Base-by-base conservation (phyloP, 2,113 vertebrate genomes). In the Scatophagus argus region DNA sequence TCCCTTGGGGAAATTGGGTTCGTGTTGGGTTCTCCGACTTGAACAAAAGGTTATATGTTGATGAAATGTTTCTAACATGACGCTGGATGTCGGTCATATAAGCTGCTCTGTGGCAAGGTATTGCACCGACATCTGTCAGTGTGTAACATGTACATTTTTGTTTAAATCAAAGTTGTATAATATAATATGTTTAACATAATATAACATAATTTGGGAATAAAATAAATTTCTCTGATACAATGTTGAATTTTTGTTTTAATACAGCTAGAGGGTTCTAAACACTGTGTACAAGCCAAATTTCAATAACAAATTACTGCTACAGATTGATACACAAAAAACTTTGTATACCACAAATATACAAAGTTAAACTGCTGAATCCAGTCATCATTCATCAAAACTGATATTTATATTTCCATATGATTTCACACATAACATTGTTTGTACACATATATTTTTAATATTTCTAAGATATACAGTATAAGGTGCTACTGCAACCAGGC, bases 151-250 rank as follows among this genome's bases (percentile, higher is more conserved):
- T 74, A 70, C 17, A 80, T 66, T 54, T 77, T 34, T 72, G 43
- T 81, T 39, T 5, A 58, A 56, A 87, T 84, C 31, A 58, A 54
- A 82, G 51, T 59, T 85, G 54, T 79, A 32, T 64, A 59, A 44
- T 65, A 46, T 71, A 10, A 51, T 27, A n/a, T 77, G 9, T 77
- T 64, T 55, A 47, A 56, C 14, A 56, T 46, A 6, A 77, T 59
- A 39, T 49, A 67, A 67, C 21, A 46, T 11, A 41, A 66, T 19
- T 19, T 73, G 59, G 63, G 23, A 71, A 72, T 67, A 66, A 81
- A 85, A 62, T 51, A 31, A 83, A 70, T 19, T 51, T 68, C 31
- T 76, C 80, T 79, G 43, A 49, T 47, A 74, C 23, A 14, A 6
- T 47, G 21, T 79, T 44, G 21, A 47, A 1, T 77, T 27, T 65